phyloP scores from a whole-genome alignment of 2,797 vertebrate species.

The Gymnodraco acuticeps region DNA sequence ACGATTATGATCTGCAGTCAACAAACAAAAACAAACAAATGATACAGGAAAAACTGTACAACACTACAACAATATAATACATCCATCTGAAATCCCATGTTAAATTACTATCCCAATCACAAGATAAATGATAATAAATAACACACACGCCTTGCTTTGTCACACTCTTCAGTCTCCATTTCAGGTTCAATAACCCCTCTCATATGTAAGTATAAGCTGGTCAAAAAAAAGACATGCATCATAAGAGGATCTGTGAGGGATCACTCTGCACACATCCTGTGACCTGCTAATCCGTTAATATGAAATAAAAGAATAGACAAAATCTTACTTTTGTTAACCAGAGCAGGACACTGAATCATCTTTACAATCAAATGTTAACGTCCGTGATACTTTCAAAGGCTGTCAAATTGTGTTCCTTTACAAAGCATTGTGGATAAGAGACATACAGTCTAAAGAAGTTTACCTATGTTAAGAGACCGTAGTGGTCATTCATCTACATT shows the following conservation, averaged over 20 bases:
- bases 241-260: constrained; percentile 63
- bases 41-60: constrained; percentile 11
- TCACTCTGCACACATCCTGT: constrained; percentile 17
- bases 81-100: constrained; percentile 1
- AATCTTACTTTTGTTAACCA: constrained; percentile 1
- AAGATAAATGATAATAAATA: constrained; percentile 16
- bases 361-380: constrained; percentile 27
- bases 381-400: constrained; percentile 70
- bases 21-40: constrained; percentile 2
- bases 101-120: background rate
- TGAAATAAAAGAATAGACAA: constrained; percentile 9
- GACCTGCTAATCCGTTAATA: constrained; percentile 26
- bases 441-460: constrained; percentile 28
- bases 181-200: constrained; percentile 47
- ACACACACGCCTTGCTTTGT: constrained; percentile 19
- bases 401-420: constrained; percentile 43
- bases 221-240: constrained; percentile 59
- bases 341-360: background rate
- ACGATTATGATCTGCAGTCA: background rate
- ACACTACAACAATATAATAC: background rate
- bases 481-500: constrained; percentile 59
- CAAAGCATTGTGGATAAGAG: constrained; percentile 24
- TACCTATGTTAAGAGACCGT: constrained; percentile 66
- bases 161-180: constrained; percentile 44
- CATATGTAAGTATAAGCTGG: constrained; percentile 47